Conservation (phyloP, 2,888 invertebrate species). For the Nephrotoma guestfalica region DNA sequence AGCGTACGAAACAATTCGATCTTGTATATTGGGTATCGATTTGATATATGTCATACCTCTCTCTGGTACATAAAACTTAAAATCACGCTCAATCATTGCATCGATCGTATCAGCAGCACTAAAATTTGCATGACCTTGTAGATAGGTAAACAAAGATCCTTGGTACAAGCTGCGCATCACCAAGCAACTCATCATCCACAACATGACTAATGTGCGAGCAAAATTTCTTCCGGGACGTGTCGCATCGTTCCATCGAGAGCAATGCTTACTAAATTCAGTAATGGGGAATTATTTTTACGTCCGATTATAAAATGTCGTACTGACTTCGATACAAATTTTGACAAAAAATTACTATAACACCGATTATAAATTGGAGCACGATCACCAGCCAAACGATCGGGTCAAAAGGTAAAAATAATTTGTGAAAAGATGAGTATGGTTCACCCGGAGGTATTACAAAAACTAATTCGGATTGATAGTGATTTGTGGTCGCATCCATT, state of each 20-base stretch:
- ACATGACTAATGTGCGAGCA: conserved; percentile 9
- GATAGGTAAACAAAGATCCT: conserved; percentile 11
- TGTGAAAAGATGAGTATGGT: conserved; percentile 8
- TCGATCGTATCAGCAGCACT: background rate
- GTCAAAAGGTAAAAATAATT: conserved; percentile 10
- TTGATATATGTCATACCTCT: background rate
- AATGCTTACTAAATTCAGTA: conserved; percentile 9
- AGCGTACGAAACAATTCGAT: background rate
- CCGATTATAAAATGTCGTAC: conserved; percentile 9
- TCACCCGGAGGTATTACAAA: conserved; percentile 5
- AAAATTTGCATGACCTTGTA: conserved; percentile 3
- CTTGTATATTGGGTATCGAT: background rate
- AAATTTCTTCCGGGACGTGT: conserved; percentile 9
- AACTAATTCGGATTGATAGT: conserved; percentile 3
- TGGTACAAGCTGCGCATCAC: conserved; percentile 12
- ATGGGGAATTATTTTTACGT: background rate
- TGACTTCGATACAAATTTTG: background rate
- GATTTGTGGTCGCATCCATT: background rate
- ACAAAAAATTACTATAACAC: background rate
- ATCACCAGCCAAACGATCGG: background rate
- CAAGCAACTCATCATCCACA: conserved; percentile 9
- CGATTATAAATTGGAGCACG: background rate
- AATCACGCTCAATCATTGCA: background rate
- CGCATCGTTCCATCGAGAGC: conserved; percentile 7
- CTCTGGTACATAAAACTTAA: background rate